Conservation (phyloP, 2,797 vertebrate genomes). For the Buphagus erythrorhynchus region DNA sequence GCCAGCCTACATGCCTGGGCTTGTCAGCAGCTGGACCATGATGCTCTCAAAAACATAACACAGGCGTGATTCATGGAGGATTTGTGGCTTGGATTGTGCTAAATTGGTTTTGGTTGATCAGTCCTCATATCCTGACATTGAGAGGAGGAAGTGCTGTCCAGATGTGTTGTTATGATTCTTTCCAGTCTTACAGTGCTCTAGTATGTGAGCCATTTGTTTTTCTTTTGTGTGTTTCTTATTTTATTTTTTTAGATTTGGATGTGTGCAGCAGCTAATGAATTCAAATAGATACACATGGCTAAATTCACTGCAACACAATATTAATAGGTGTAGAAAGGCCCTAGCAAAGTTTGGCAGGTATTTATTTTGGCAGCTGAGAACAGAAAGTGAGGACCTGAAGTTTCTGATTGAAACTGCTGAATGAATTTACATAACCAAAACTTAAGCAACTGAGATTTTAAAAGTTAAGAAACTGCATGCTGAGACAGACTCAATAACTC, state of each 20-base stretch:
- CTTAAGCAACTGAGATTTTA: slow-evolving; percentile 29
- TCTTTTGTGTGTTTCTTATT: not conserved
- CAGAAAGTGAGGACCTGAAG: not conserved
- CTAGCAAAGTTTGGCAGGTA: not conserved
- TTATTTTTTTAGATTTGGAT: not conserved
- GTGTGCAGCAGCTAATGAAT: not conserved
- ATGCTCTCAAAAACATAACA: not conserved
- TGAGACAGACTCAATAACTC: not conserved
- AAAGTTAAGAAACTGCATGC: not conserved
- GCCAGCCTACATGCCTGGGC: slow-evolving; percentile 7
- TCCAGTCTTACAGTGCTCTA: not conserved
- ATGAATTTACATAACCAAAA: not conserved
- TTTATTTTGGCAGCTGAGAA: not conserved
- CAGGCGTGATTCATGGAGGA: slow-evolving; percentile 23
- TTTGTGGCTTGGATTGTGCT: slow-evolving; percentile 20
- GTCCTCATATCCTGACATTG: not conserved
- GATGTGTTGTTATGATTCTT: not conserved
- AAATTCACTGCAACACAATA: not conserved
- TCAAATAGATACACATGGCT: not conserved
- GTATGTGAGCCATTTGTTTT: not conserved
- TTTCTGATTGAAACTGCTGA: not conserved
- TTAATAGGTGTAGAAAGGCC: slow-evolving; percentile 35
- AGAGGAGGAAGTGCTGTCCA: not conserved
- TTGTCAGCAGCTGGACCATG: not conserved
- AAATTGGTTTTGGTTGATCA: not conserved